Evolutionary conservation across 2,797 vertebrate species (phyloP).

Genomic region (Synaphobranchus kaupii): DNA sequence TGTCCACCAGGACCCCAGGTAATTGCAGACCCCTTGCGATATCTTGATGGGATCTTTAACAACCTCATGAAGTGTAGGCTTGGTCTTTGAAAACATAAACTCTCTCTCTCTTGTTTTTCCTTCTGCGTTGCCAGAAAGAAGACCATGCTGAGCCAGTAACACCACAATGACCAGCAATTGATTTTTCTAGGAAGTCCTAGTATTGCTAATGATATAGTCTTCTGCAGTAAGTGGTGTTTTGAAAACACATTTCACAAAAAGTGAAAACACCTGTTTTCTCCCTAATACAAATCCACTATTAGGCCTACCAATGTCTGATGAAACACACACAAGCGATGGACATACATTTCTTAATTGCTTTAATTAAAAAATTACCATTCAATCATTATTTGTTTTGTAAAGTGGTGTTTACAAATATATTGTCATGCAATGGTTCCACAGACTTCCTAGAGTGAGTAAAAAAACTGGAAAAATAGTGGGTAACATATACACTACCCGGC

Average conservation of each 20-base stretch:
- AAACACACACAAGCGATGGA: neutral
- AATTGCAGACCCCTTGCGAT: neutral
- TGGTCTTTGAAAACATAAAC: neutral
- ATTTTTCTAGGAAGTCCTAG: neutral
- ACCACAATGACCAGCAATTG: neutral
- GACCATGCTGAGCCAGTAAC: neutral
- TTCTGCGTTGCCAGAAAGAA: neutral
- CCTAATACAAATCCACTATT: neutral
- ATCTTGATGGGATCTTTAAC: neutral
- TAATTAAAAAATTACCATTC: neutral
- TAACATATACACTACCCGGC: no score
- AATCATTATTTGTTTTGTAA: no score
- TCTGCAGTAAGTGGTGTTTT: neutral
- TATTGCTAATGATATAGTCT: neutral
- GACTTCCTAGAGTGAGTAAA: no score
- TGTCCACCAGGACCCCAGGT: neutral
- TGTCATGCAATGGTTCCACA: no score
- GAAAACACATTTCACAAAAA: neutral
- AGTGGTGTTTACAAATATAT: no score
- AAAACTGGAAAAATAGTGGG: no score
- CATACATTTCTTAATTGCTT: neutral
- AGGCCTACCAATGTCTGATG: neutral
- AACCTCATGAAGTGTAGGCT: neutral
- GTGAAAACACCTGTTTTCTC: neutral
- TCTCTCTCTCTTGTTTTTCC: neutral